Evolutionary conservation across 2,113 vertebrate genomes (phyloP).

Genomic region (Rhynchopsitta pachyrhyncha): DNA sequence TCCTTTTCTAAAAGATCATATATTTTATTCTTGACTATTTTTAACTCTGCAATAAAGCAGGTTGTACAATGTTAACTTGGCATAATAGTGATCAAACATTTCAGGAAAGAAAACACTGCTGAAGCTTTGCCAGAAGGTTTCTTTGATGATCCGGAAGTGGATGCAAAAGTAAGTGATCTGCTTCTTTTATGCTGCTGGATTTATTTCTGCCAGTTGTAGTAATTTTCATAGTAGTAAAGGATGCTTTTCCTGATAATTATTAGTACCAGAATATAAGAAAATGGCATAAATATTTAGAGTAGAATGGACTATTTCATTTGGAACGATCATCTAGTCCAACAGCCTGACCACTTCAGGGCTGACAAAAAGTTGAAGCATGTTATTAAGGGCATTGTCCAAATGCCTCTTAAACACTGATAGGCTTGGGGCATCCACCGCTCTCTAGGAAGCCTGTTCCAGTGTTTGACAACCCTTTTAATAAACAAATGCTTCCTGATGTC

Average conservation of each 20-base stretch:
- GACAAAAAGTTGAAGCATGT: background rate
- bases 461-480: background rate
- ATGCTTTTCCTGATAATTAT: background rate
- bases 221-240: background rate
- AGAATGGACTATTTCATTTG: background rate
- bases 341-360: background rate
- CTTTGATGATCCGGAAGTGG: constrained; percentile 94
- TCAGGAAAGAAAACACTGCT: constrained; percentile 84
- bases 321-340: background rate
- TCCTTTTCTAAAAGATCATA: background rate
- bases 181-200: background rate
- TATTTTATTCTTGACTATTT: background rate
- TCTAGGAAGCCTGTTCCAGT: background rate
- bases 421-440: rapidly evolving
- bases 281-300: background rate
- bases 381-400: background rate
- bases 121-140: constrained; percentile 95
- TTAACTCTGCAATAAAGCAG: background rate
- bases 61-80: background rate
- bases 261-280: background rate
- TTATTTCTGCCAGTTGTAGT: background rate
- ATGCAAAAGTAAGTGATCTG: constrained; percentile 79
- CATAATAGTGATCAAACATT: constrained; percentile 11
- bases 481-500: background rate
- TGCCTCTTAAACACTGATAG: background rate